Percentiles rank a stretch among this genome's conserved stretches.
Evolutionary conservation across 2,888 invertebrate genomes (phyloP).

Genomic region (Sesia bembeciformis): DNA sequence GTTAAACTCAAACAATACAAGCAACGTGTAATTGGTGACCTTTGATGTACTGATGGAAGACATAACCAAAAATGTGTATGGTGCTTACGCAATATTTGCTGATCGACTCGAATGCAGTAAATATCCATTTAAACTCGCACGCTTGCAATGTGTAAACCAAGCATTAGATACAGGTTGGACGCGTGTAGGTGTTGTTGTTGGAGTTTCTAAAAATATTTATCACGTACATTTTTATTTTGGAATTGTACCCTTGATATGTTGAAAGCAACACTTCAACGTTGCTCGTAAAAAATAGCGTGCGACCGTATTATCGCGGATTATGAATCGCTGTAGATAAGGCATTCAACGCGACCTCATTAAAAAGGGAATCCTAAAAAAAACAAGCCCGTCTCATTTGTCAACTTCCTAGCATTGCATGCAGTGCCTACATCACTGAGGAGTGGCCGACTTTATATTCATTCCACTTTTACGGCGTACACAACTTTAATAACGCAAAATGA

Average conservation of each 20-base stretch:
- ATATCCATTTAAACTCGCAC: no score
- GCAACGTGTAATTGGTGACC: no score
- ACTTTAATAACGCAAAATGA: slow-evolving; percentile 48
- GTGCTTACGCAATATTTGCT: no score
- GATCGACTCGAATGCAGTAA: no score
- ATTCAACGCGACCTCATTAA: slow-evolving; percentile 52
- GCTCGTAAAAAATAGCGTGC: slow-evolving; percentile 28
- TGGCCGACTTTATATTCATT: slow-evolving; percentile 49
- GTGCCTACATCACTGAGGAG: slow-evolving; percentile 36
- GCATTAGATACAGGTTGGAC: no score
- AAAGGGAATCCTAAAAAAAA: slow-evolving; percentile 31
- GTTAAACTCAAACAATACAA: no score
- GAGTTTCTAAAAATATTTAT: no score
- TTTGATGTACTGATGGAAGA: no score
- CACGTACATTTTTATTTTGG: no score
- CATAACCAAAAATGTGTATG: no score
- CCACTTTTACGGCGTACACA: slow-evolving; percentile 31
- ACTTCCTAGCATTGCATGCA: slow-evolving; percentile 44
- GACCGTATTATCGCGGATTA: slow-evolving; percentile 37
- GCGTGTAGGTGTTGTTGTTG: no score
- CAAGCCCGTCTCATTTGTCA: slow-evolving; percentile 58
- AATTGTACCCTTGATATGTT: slow-evolving; percentile 18
- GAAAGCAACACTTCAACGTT: slow-evolving; percentile 18
- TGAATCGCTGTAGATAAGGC: slow-evolving; percentile 49
- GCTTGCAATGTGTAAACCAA: no score